phyloP scores from a whole-genome alignment of 2,797 vertebrate species.

The Liparis tanakae region DNA sequence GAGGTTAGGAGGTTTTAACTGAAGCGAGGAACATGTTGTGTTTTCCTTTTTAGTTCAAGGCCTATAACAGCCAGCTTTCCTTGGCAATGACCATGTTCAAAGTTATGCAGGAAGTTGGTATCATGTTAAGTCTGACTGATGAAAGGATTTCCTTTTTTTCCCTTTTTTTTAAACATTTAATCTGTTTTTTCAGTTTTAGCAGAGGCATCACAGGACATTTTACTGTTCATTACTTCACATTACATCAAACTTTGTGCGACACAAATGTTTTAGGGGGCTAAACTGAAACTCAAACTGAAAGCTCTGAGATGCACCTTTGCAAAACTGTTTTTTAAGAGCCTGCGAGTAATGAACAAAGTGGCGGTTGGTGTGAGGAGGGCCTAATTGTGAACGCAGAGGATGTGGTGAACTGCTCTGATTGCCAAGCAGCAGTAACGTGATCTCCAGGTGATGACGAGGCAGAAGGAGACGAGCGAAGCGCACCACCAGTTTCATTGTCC shows the following conservation, averaged over 20 bases:
- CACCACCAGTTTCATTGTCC: not conserved
- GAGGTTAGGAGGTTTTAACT: constrained; percentile 35
- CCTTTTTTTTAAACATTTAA: constrained; percentile 4
- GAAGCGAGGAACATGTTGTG: not conserved
- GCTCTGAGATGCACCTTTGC: constrained; percentile 14
- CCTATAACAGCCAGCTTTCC: constrained; percentile 7
- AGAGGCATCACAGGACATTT: not conserved
- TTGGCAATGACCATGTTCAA: constrained; percentile 27
- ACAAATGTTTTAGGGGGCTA: constrained; percentile 2
- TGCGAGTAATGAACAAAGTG: constrained; percentile 38
- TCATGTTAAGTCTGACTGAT: constrained; percentile 33
- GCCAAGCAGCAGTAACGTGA: constrained; percentile 50
- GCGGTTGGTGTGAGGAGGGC: constrained; percentile 18
- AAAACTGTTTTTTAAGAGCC: constrained; percentile 16
- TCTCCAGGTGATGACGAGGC: constrained; percentile 42
- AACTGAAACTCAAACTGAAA: not conserved
- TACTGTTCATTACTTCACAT: constrained; percentile 9
- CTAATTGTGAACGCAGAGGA: constrained; percentile 56
- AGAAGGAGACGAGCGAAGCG: constrained; percentile 38
- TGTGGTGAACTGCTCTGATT: constrained; percentile 66
- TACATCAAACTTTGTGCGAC: not conserved
- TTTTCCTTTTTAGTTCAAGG: constrained; percentile 16
- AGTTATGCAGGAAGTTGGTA: constrained; percentile 50
- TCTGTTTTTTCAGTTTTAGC: constrained; percentile 46
- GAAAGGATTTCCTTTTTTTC: not conserved